Evolutionary conservation across 1,140 invertebrate genomes (phyloP), one percentile per base, ranked within the genome.

Genomic region (Cryptotermes secundus): DNA sequence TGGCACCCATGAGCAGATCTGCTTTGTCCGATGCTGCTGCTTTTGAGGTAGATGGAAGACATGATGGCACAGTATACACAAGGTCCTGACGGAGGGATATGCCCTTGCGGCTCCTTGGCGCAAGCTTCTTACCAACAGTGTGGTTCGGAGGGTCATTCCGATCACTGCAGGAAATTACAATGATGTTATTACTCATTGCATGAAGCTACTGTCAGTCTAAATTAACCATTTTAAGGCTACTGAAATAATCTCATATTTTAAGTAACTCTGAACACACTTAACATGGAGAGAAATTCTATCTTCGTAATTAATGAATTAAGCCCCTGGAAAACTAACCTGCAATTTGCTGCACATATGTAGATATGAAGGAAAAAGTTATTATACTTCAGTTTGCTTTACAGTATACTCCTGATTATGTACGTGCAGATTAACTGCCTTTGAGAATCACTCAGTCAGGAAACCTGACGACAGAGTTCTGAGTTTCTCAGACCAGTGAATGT

Each of bases 1-100:
- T 92, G 4, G 92, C 92, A 79, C 91, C 90, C 79, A 92, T 86
- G 49, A 92, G 83, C 83, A 91, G 88, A 82, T 92, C 90, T n/a
- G 91, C 91, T 85, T 92, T 92, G 86, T 90, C 86, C 16, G 82
- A 59, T 22, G 83, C 35, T 79, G 85, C 83, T 72, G 65, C n/a
- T 53, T 36, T 42, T n/a, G 85, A 84, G 79, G 59, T 80, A 42
- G 79, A 59, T 72, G 83, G 72, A 72, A 72, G 59, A 72, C 59
- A 72, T 49, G 59, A 72, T 72, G 59, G 59, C 59, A 83, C 53
- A 79, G 14, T 72, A 35, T 83, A 83, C 14, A 83, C 83, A 14
- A 83, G 59, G 19, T 65, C 59, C 59, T 72, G 59, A 49, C 19
- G 45, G 45, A 19, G 45, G 45, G 45, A 19, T 19, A 49, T 49